Percentiles rank a stretch among this genome's conserved stretches.
These are phyloP conservation scores for Dendrocincla tyrannina DNA, from an alignment of 2,797 vertebrate genomes.

Conservation along the genomic window DNA sequence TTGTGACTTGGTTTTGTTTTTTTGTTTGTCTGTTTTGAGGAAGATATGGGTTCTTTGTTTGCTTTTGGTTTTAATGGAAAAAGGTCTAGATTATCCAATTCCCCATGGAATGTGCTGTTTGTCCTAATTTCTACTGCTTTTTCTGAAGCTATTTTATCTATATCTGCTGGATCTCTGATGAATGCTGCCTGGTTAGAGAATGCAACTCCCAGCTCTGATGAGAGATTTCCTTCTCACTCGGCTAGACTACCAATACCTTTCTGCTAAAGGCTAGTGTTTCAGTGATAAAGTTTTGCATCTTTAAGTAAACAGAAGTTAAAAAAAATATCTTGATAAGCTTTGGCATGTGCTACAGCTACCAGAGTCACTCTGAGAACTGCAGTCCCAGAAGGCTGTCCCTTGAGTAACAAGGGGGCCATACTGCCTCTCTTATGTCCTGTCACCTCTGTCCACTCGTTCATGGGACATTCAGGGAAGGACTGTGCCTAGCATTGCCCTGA, in stretches of 20 bases:
- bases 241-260: neutral
- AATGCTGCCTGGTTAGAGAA: neutral
- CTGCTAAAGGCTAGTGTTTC: neutral
- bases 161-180: neutral
- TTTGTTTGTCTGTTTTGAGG: fast-evolving
- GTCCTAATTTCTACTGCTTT: neutral
- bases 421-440: neutral
- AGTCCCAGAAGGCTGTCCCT: neutral
- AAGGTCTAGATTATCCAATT: neutral
- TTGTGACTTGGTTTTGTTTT: no score
- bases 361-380: neutral
- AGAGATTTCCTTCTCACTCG: neutral
- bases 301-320: neutral
- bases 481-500: neutral
- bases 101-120: neutral
- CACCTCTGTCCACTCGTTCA: neutral
- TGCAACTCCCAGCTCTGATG: neutral
- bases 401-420: neutral
- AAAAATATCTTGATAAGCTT: neutral
- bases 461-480: neutral
- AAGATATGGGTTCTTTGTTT: neutral
- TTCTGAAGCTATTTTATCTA: neutral
- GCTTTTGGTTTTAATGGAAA: neutral
- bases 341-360: neutral
- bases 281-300: neutral